phyloP scores from a whole-genome alignment of 2,888 invertebrate genomes.

The Aphidoletes aphidimyza region DNA sequence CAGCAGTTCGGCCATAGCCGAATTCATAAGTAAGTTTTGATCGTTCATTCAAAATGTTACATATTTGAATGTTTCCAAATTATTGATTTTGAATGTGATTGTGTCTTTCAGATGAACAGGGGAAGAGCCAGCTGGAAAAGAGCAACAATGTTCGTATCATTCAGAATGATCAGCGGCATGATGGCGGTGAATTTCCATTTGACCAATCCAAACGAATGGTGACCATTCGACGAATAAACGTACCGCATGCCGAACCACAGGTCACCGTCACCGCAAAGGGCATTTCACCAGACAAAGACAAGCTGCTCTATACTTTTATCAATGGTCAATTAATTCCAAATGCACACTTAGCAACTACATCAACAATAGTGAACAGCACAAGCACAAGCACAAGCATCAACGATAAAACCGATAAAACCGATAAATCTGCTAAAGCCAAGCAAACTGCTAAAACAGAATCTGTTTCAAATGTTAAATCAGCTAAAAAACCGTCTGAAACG shows the following conservation, averaged over 20 bases:
- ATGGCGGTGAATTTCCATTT: constrained; percentile 56
- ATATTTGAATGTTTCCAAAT: too few species aligned
- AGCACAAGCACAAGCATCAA: too few species aligned
- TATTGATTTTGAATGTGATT: too few species aligned
- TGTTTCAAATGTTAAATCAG: neutral
- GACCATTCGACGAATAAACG: constrained; percentile 77
- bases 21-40: neutral
- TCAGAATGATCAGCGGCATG: constrained; percentile 45
- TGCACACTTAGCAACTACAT: neutral
- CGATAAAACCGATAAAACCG: neutral
- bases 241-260: constrained; percentile 75
- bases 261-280: constrained; percentile 82
- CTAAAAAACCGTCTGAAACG: neutral
- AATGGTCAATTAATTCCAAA: constrained; percentile 69
- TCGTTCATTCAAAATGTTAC: neutral
- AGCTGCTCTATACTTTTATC: constrained; percentile 77
- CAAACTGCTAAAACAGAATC: neutral
- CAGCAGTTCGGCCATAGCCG: constrained; percentile 30
- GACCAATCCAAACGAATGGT: constrained; percentile 71
- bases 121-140: neutral
- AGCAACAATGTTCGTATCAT: constrained; percentile 32
- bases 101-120: constrained; percentile 16
- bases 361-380: neutral
- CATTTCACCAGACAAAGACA: constrained; percentile 78
- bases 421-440: neutral